Evolutionary conservation across 2,888 invertebrate genomes (phyloP), one percentile per base, ranked within the genome.

Genomic region (Myathropa florea): DNA sequence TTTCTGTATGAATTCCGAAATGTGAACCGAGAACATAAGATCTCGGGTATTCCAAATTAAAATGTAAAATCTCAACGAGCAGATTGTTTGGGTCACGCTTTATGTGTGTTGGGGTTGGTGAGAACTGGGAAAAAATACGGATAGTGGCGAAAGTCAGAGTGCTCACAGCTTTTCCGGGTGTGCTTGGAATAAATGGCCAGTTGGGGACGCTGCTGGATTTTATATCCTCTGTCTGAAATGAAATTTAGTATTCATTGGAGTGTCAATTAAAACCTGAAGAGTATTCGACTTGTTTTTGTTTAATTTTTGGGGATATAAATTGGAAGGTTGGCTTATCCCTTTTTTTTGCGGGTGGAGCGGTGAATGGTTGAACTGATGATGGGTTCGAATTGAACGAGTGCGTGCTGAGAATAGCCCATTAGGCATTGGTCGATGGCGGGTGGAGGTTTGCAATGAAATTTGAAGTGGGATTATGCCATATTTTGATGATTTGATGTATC

Each of bases 41-140:
- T 83, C 76, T 71, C 46, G 59, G 36, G 46, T 60, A 67, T 71
- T 14, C 67, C 70, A 80, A 83, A 83, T 83, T 83, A 83, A 84
- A 84, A 79, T 80, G 80, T 83, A 70, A 85, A 85, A 82, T 85
- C 73, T 73, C 77, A 82, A 82, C 78, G 73, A 82, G 85, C 85
- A 85, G 85, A 85, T 82, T 82, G 85, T 82, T 77, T 64, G 82
- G 82, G 82, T 85, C 85, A 76, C 72, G 63, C 77, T 77, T 72
- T 81, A 63, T 71, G 81, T 81, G 68, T 77, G 81, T 73, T 73
- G 59, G 57, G 55, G 76, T 76, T 77, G 81, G 76, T 72, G 76
- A 39, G 57, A 18, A n/a, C 39, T 21, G 33, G 71, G 61, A 68
- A 30, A 70, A 68, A 53, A 46, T 24, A 67, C n/a, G n/a, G 46